phyloP scores from a whole-genome alignment of 2,888 invertebrate species.

The Callinectes sapidus region DNA sequence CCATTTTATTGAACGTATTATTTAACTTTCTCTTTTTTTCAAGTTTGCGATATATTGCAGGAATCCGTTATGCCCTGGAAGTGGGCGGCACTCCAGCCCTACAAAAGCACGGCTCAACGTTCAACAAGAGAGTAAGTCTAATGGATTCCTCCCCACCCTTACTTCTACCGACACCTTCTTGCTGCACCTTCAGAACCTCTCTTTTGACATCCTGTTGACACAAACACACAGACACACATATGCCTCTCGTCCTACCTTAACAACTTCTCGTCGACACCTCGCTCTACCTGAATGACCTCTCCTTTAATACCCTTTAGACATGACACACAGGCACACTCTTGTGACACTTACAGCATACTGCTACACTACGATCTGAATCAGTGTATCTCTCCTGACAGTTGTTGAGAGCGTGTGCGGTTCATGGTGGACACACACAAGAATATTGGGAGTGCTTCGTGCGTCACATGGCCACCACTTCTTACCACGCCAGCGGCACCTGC shows the following conservation, averaged over 20 bases:
- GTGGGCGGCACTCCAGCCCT: conserved; percentile 14
- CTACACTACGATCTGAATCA: not conserved
- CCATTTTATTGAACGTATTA: not conserved
- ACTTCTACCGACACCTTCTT: not conserved
- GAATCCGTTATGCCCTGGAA: not conserved
- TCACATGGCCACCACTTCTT: conserved; percentile 1
- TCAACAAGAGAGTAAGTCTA: conserved; percentile 2
- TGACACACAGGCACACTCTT: not conserved
- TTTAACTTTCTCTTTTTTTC: not conserved
- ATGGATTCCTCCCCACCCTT: not conserved
- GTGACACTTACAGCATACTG: not conserved
- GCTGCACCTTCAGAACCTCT: not conserved
- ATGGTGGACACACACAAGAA: not conserved
- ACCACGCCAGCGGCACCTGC: conserved; percentile 12
- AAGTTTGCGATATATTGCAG: not conserved
- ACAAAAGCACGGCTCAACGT: not conserved
- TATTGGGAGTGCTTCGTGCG: conserved; percentile 11
- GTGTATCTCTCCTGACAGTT: not conserved
- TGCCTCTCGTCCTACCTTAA: no score
- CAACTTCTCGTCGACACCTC: no score
- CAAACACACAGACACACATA: not conserved
- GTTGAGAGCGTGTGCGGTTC: not conserved
- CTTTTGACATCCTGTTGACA: not conserved
- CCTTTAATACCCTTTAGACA: not conserved
- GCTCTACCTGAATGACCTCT: no score